Percentiles rank a stretch among this genome's conserved stretches.
Conservation (phyloP, 2,113 vertebrate species). For the Mustelus asterias region DNA sequence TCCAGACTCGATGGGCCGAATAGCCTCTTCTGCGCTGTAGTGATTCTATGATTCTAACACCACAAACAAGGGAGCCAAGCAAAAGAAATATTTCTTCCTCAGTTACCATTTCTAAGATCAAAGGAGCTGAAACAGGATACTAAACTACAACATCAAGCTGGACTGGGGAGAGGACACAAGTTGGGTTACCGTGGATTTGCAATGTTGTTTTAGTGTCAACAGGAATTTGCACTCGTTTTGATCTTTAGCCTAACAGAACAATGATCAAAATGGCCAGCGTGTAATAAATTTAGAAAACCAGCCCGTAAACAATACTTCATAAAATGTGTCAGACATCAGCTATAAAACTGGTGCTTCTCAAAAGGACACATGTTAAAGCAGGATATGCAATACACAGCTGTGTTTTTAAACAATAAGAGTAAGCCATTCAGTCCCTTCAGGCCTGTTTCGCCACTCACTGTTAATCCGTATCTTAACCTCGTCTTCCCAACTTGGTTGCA, state of each 20-base stretch:
- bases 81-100: background rate
- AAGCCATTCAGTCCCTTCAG: background rate
- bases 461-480: too few relatives aligned
- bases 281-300: background rate
- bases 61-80: background rate
- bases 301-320: background rate
- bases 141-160: background rate
- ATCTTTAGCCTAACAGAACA: background rate
- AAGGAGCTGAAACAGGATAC: background rate
- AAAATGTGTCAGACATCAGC: background rate
- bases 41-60: too few relatives aligned
- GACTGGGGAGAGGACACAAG: background rate
- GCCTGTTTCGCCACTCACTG: background rate
- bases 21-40: too few relatives aligned
- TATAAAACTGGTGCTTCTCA: background rate
- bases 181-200: background rate
- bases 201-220: background rate
- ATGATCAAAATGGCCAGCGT: background rate
- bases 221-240: background rate
- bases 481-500: background rate
- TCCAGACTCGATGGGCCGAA: too few relatives aligned
- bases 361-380: background rate
- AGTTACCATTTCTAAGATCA: background rate
- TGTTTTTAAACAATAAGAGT: background rate
- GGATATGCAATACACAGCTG: background rate